Percentiles rank a stretch among this genome's conserved stretches.
Conservation (phyloP, 2,113 vertebrate genomes). For the Passer montanus region DNA sequence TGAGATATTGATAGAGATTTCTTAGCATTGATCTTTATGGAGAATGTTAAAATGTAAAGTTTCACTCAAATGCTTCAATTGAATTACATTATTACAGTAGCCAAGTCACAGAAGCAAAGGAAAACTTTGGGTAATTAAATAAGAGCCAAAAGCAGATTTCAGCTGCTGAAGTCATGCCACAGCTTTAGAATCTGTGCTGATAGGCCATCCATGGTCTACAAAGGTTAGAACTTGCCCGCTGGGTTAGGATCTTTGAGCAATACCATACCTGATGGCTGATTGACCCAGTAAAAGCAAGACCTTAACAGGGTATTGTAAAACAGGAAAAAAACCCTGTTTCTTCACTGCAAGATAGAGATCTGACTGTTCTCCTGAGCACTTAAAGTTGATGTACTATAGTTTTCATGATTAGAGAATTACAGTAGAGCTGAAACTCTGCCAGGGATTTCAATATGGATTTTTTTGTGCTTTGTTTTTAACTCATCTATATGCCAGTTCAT, state of each 20-base stretch:
- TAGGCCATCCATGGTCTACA: neutral
- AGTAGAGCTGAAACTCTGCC: neutral
- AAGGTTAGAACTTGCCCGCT: neutral
- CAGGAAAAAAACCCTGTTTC: neutral
- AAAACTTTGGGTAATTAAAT: neutral
- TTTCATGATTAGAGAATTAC: neutral
- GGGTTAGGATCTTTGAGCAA: neutral
- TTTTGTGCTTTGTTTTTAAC: neutral
- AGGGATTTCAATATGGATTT: neutral
- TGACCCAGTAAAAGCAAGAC: neutral
- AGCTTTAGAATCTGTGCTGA: neutral
- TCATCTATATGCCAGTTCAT: neutral
- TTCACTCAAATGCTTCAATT: neutral
- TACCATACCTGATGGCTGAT: neutral
- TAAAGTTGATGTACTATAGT: neutral
- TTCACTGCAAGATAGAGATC: neutral
- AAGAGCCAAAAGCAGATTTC: neutral
- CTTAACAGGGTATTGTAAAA: neutral
- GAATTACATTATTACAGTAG: neutral
- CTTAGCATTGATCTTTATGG: neutral
- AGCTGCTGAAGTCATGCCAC: neutral
- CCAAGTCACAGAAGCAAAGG: neutral
- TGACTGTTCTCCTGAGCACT: neutral
- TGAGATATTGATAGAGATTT: neutral
- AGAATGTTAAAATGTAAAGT: neutral